Percentiles rank a stretch among this genome's conserved stretches.
Conservation (phyloP, 2,888 invertebrate genomes). For the Heteromurus nitidus region DNA sequence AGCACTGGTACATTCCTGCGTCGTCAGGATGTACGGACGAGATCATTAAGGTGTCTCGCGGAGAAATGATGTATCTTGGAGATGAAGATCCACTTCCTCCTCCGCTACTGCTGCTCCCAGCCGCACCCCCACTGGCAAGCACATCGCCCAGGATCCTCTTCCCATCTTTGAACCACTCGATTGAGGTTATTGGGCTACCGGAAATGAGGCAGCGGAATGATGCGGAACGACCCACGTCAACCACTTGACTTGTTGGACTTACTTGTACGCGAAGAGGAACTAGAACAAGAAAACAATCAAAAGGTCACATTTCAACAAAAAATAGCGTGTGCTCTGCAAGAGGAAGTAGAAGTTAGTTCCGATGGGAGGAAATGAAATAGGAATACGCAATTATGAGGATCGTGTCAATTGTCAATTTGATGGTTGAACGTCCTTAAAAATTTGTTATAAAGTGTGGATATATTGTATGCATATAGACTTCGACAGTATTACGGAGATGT, state of each 20-base stretch:
- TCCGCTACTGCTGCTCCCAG: conserved; percentile 16
- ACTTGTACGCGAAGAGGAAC: conserved; percentile 88
- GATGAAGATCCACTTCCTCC: not conserved
- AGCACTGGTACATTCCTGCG: conserved; percentile 92
- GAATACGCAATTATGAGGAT: too few relatives aligned
- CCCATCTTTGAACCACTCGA: conserved; percentile 89
- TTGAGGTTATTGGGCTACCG: conserved; percentile 88
- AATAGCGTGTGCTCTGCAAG: not conserved
- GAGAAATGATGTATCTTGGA: conserved; percentile 66
- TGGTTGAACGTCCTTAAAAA: too few relatives aligned
- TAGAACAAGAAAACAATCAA: conserved; percentile 75
- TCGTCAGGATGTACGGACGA: conserved; percentile 84
- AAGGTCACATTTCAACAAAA: not conserved
- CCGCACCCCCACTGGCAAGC: conserved; percentile 12
- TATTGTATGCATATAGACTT: too few relatives aligned
- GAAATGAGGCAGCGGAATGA: conserved; percentile 90
- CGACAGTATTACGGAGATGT: too few relatives aligned
- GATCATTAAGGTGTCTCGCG: conserved; percentile 75
- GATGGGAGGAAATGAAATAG: not conserved
- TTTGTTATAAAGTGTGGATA: too few relatives aligned
- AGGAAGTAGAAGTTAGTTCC: too few relatives aligned
- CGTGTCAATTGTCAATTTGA: too few relatives aligned
- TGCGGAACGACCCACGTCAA: conserved; percentile 89
- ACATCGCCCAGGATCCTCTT: conserved; percentile 79
- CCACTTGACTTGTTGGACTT: conserved; percentile 79